Conservation (phyloP, 2,113 vertebrate species). For the Girardinichthys multiradiatus region DNA sequence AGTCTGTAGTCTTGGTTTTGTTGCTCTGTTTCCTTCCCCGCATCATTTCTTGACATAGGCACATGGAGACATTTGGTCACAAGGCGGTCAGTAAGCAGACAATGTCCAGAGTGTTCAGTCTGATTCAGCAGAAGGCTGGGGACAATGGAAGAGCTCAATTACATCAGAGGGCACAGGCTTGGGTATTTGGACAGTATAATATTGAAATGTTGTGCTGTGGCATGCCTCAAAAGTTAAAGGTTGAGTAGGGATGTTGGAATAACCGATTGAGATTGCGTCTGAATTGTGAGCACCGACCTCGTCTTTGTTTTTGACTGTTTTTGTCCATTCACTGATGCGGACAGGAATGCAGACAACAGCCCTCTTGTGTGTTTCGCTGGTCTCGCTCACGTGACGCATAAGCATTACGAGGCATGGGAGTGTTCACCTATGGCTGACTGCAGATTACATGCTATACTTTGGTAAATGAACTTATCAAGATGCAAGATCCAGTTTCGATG, state of each 20-base stretch:
- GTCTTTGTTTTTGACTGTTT: background rate
- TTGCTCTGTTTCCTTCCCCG: background rate
- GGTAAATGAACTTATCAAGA: slow-evolving; percentile 7
- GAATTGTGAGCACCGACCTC: background rate
- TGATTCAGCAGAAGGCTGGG: slow-evolving; percentile 12
- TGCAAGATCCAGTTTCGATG: no score
- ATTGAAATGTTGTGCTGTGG: background rate
- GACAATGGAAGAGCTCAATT: slow-evolving; percentile 39
- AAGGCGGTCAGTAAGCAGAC: slow-evolving; percentile 40
- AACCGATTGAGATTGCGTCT: background rate
- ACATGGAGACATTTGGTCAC: slow-evolving; percentile 32
- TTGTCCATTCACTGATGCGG: background rate
- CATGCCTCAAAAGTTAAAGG: background rate
- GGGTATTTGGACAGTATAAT: slow-evolving; percentile 6
- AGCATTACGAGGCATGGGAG: slow-evolving; percentile 3
- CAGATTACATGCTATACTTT: slow-evolving; percentile 10
- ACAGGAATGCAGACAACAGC: slow-evolving; percentile 44
- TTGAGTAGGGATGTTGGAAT: background rate
- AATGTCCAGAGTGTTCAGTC: slow-evolving; percentile 45
- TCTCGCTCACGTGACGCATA: slow-evolving; percentile 41
- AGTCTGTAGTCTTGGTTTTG: background rate
- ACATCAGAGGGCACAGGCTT: slow-evolving; percentile 20
- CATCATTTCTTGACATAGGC: background rate
- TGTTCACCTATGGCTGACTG: slow-evolving; percentile 8
- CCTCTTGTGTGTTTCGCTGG: slow-evolving; percentile 39